Base-by-base conservation (phyloP, 2,888 invertebrate species). In the Acleris holmiana region DNA sequence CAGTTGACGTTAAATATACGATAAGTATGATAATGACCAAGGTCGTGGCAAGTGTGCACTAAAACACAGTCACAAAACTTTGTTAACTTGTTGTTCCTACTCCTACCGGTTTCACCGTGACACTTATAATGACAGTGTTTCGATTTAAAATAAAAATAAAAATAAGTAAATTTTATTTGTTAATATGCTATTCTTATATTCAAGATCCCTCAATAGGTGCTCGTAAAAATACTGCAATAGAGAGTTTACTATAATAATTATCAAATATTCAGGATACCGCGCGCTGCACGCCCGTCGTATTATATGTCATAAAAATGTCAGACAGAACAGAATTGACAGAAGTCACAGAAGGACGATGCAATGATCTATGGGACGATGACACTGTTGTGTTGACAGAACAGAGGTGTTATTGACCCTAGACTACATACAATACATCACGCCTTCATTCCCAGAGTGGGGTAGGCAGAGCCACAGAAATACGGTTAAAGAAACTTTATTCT, bases 21-120 rank as follows among this genome's bases (percentile, higher is more conserved):
- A 72, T 81, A 77, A 82, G 73, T 78, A 76, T 76, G 84, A 81
- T 84, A 82, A 78, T 82, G 79, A 77, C 70, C 86, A 85, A 87
- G 85, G 85, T 83, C 82, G 76, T 63, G 67, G 71, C 67, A 13
- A 35, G 35, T 35, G 70, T 69, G 67, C 63, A 64, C 62, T 50
- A 51, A 57, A 44, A 44, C 44, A 44, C 15, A 41, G 44, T 44
- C 44, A 44, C 17, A 44, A 63, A 63, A 58, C 59, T 47, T 67
- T 65, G 61, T 73, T 76, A 75, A 71, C 61, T 71, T 71, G 69
- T 68, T 67, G 49, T 51, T 55, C 64, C 57, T 40, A 58, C 66
- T 55, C 64, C 57, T 40, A 58, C 66, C 44, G 55, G 55, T 35
- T 67, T 55, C 6, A 23, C 40, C n/a, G 21, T 23, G 44, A 48